phyloP scores from a whole-genome alignment of 2,888 invertebrate species.

The Erebia aethiops region DNA sequence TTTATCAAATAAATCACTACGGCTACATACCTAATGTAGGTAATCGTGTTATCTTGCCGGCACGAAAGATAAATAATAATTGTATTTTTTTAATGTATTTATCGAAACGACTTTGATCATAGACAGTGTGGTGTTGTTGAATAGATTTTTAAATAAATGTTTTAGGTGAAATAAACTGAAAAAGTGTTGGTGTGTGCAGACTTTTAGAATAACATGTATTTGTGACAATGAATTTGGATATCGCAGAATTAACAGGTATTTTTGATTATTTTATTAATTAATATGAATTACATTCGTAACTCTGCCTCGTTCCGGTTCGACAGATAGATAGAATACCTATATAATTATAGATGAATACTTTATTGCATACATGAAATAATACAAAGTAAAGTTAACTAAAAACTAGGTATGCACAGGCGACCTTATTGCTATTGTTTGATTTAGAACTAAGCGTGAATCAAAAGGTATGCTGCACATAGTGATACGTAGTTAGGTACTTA shows the following conservation, averaged over 20 bases:
- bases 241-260: slow-evolving; percentile 44
- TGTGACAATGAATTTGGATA: slow-evolving; percentile 46
- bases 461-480: no score
- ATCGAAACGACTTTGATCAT: slow-evolving; percentile 23
- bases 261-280: slow-evolving; percentile 12
- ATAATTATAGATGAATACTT: no score
- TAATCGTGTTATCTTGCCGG: slow-evolving; percentile 20
- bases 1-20: slow-evolving; percentile 37
- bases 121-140: slow-evolving; percentile 28
- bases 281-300: no score
- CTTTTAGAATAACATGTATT: slow-evolving; percentile 1
- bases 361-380: no score
- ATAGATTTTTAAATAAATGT: neutral
- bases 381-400: no score
- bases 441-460: no score
- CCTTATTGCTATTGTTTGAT: no score
- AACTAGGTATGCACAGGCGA: no score
- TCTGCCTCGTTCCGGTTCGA: no score
- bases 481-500: no score
- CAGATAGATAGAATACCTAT: no score
- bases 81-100: slow-evolving; percentile 18
- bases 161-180: slow-evolving; percentile 11
- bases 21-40: neutral
- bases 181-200: slow-evolving; percentile 1
- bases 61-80: slow-evolving; percentile 13